Evolutionary conservation across 1,140 invertebrate genomes (phyloP), one percentile per base, ranked within the genome.

Genomic region (Drosophila albomicans): DNA sequence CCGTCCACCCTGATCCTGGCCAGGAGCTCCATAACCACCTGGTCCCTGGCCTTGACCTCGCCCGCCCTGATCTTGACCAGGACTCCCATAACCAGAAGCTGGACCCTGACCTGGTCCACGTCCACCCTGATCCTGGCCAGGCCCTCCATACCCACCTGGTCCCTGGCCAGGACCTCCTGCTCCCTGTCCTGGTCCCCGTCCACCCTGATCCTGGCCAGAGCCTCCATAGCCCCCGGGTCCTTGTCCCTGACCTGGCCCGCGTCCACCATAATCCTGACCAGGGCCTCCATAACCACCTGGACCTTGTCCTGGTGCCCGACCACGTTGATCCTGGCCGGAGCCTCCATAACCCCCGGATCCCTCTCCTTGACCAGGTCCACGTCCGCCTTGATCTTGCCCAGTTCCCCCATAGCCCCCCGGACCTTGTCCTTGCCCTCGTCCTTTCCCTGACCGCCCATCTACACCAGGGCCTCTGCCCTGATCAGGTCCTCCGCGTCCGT

Each of bases 121-220:
- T n/a, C n/a, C n/a, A n/a, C n/a, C n/a, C n/a, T n/a, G n/a, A n/a
- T n/a, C n/a, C n/a, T n/a, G n/a, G n/a, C n/a, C n/a, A n/a, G n/a
- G n/a, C n/a, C n/a, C n/a, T n/a, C n/a, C n/a, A n/a, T n/a, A n/a
- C n/a, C n/a, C n/a, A n/a, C n/a, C n/a, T n/a, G n/a, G n/a, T n/a
- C n/a, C n/a, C n/a, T n/a, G n/a, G n/a, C n/a, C n/a, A n/a, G n/a
- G n/a, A n/a, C n/a, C n/a, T n/a, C n/a, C n/a, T n/a, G n/a, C n/a
- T n/a, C 25, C 51, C 32, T 61, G 49, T 16, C 20, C 49, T 10
- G 62, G 48, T 10, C 65, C 65, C n/a, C n/a, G n/a, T 5, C 32
- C 51, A 8, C 25, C 41, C 28, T 66, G 63, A 7, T 16, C 28
- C 6, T 48, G 43, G 4, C 58, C 43, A 16, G 15, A 10, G 1